Base-by-base conservation (phyloP, 2,888 invertebrate species). In the Drosophila monieri region DNA sequence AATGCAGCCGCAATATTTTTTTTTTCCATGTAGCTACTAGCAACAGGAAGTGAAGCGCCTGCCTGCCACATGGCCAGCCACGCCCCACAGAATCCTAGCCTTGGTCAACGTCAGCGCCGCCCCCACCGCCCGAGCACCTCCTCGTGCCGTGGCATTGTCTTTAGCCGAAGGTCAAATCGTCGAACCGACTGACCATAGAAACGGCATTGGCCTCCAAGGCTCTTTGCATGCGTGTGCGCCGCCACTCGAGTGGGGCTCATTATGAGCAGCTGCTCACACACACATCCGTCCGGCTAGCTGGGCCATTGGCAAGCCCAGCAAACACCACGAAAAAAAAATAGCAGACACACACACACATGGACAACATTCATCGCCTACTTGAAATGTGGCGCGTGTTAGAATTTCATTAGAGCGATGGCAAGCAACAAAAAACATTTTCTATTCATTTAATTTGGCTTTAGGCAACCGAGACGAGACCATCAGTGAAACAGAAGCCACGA, bases 401-500 rank as follows among this genome's bases (percentile, higher is more conserved):
- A 81, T 87, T 81, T 85, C 79, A 81, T 81, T 72, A 72, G 55
- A 69, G 53, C 74, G 76, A 74, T 80, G 61, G 70, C 69, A 64
- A 9, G n/a, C 43, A 35, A 49, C 18, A 39, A 32, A 48, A 39
- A 60, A 23, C 78, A 74, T 86, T 84, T 84, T 86, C 71, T 76
- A 72, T 75, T 80, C 73, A 77, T 73, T 87, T 76, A 74, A 86
- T 84, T 86, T 79, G 70, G 65, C 52, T 58, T 65, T 55, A 35
- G 66, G 68, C 66, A 54, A 68, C n/a, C 71, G 49, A 39, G 39
- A 43, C 54, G 53, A 71, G 48, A 44, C 39, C 57, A 51, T 57
- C 52, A 48, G 54, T 44, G 39, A 41, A 65, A 44, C 71, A 51
- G 61, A 49, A 51, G 52, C 57, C 56, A 68, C 43, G 44, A 35